A percentile compares a stretch with the other conserved stretches of the same genome.
These are phyloP conservation scores for Drosophila emarginata DNA, from an alignment of 2,888 invertebrate species.

Conservation along the genomic window DNA sequence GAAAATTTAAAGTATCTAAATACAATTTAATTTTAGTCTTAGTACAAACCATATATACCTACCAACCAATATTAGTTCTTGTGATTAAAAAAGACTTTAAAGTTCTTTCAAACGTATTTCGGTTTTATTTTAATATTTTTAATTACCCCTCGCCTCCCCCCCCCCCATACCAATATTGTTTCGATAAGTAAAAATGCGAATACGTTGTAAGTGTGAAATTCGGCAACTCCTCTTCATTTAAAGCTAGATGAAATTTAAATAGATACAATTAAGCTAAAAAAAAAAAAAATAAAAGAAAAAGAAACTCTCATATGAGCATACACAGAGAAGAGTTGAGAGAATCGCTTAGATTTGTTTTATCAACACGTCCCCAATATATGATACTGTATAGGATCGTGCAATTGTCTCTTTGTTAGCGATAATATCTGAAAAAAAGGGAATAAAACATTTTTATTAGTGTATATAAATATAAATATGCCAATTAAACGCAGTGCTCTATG, in stretches of 20 bases:
- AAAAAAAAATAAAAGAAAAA: too few relatives aligned
- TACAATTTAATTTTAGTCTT: too few relatives aligned
- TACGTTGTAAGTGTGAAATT: not conserved
- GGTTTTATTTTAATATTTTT: too few relatives aligned
- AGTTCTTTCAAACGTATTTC: too few relatives aligned
- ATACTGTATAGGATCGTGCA: not conserved
- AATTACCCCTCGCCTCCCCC: too few relatives aligned
- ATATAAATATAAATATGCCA: not conserved
- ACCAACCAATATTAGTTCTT: too few relatives aligned
- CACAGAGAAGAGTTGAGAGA: slow-evolving; percentile 13
- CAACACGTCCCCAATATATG: not conserved
- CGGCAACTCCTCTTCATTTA: not conserved
- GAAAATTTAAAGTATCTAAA: too few relatives aligned
- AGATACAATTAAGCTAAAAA: slow-evolving; percentile 2
- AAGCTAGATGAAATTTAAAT: slow-evolving; percentile 10
- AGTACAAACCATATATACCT: too few relatives aligned
- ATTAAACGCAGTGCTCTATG: slow-evolving; percentile 2
- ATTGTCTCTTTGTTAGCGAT: slow-evolving; percentile 45
- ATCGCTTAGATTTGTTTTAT: slow-evolving; percentile 6
- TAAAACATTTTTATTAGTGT: slow-evolving; percentile 44
- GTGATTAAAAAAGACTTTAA: too few relatives aligned
- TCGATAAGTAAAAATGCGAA: slow-evolving; percentile 2
- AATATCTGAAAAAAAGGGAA: slow-evolving; percentile 55
- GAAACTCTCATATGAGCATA: slow-evolving; percentile 1
- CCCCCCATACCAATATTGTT: not conserved